Conservation (phyloP, 2,888 invertebrate genomes). For the Cerastis rubricosa region DNA sequence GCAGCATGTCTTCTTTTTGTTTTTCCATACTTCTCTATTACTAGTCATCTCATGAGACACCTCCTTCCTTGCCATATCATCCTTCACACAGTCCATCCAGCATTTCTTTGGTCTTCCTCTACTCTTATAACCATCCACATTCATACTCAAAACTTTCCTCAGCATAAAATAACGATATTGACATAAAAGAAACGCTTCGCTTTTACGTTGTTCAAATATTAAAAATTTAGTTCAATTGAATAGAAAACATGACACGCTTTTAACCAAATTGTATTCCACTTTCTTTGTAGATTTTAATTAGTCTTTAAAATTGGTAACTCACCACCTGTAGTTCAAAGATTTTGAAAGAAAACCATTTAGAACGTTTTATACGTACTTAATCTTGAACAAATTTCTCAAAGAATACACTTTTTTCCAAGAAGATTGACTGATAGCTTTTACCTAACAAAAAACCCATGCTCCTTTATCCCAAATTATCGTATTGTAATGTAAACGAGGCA, state of each 20-base stretch:
- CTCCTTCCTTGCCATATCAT: no score
- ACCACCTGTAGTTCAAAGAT: conserved; percentile 12
- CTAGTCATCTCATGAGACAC: no score
- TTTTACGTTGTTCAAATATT: not conserved
- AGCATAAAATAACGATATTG: not conserved
- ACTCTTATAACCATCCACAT: no score
- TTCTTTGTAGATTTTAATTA: not conserved
- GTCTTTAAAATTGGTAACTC: not conserved
- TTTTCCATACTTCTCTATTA: no score
- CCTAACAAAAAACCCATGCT: not conserved
- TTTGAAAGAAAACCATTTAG: not conserved
- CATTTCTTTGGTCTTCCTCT: no score
- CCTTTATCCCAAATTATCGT: not conserved
- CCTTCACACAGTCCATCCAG: no score
- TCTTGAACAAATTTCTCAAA: not conserved
- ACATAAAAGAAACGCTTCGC: not conserved
- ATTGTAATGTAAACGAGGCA: conserved; percentile 27
- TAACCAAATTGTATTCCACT: not conserved
- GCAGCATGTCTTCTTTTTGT: no score
- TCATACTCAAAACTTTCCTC: no score
- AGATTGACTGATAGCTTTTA: not conserved
- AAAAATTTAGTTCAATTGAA: conserved; percentile 6
- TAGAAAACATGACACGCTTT: not conserved
- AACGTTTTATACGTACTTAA: not conserved
- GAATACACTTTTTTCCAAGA: not conserved